Conservation (phyloP, 1,140 invertebrate genomes). For the Drosophila triauraria region DNA sequence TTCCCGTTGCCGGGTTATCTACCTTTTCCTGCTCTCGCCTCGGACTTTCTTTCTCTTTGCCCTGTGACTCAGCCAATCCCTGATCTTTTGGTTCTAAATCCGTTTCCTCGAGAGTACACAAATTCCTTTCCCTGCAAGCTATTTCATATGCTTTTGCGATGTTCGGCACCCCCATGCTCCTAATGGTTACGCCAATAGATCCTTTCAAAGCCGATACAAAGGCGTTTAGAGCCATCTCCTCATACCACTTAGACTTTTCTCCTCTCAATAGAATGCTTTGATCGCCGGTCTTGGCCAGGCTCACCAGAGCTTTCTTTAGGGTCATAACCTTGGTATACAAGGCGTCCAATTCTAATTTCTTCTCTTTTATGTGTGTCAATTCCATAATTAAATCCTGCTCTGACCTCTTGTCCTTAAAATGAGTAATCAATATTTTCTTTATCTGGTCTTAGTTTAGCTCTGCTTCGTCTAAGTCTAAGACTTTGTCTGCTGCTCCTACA, state of each 20-base stretch:
- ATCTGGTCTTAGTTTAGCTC: neutral
- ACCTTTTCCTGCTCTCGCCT: too few relatives aligned
- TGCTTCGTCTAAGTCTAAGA: too few relatives aligned
- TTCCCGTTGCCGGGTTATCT: too few relatives aligned
- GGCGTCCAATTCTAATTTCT: neutral
- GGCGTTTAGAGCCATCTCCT: neutral
- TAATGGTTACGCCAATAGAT: neutral
- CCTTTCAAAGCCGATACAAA: neutral
- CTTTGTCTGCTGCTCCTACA: neutral
- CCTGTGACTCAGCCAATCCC: neutral
- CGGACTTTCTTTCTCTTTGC: too few relatives aligned
- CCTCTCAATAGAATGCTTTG: neutral
- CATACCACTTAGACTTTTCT: constrained; percentile 2
- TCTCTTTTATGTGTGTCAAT: neutral
- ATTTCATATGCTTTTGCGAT: constrained; percentile 1
- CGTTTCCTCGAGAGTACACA: too few relatives aligned
- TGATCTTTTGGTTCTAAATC: neutral
- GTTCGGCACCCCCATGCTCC: neutral
- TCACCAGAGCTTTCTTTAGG: neutral
- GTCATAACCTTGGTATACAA: neutral
- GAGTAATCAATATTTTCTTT: neutral
- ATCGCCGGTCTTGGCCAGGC: neutral
- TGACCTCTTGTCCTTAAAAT: neutral
- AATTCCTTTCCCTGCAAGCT: constrained; percentile 5
- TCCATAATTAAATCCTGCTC: neutral